A percentile compares a stretch with the other conserved stretches of the same genome.
These are phyloP conservation scores for Poicephalus gulielmi DNA, from an alignment of 2,113 vertebrate genomes.

Conservation along the genomic window DNA sequence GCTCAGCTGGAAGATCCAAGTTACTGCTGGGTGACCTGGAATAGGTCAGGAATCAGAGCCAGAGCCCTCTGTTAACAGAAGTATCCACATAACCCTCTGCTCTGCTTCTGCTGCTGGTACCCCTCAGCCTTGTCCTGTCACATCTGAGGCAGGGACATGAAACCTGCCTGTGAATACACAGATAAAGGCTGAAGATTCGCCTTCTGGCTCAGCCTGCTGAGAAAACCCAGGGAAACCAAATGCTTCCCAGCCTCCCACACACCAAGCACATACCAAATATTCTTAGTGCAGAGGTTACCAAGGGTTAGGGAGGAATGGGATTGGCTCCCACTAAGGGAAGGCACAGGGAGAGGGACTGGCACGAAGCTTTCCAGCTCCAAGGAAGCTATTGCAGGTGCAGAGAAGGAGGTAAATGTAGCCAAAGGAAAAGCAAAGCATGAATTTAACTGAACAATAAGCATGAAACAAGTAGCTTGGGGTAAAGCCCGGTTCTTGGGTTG, in stretches of 20 bases:
- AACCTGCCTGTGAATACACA: neutral
- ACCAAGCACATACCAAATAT: neutral
- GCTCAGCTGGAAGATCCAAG: neutral
- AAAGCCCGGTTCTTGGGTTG: neutral
- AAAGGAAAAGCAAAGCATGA: neutral
- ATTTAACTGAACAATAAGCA: neutral
- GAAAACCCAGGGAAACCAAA: neutral
- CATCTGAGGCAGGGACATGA: neutral
- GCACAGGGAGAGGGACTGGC: neutral
- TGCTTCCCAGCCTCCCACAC: neutral
- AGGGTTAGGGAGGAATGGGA: neutral
- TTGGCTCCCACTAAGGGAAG: neutral
- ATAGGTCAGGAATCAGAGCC: neutral
- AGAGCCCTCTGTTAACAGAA: neutral
- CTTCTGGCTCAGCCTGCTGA: neutral
- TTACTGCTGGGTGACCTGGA: neutral
- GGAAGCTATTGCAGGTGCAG: neutral
- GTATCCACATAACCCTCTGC: neutral
- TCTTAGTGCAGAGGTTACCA: neutral
- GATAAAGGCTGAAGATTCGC: neutral
- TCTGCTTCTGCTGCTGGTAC: neutral
- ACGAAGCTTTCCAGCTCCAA: neutral
- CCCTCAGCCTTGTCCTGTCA: neutral
- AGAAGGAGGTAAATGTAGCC: neutral
- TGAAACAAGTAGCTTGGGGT: fast-evolving